phyloP scores from a whole-genome alignment of 2,888 invertebrate genomes.

The Xestia xanthographa region DNA sequence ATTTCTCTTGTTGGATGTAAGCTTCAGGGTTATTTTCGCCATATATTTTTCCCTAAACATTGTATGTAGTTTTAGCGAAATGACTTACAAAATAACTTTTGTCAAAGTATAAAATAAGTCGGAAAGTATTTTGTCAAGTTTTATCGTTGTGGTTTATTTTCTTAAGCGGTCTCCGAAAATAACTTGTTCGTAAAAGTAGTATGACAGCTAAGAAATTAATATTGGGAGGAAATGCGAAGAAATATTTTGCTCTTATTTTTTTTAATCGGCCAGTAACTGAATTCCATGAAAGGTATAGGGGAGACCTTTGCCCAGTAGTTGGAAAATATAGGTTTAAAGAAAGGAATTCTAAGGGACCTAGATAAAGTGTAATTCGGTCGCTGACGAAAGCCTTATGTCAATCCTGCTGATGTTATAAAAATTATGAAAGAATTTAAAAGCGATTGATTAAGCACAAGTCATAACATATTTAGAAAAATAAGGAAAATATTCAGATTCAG shows the following conservation, averaged over 20 bases:
- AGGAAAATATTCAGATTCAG: background rate
- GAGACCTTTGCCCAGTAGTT: background rate
- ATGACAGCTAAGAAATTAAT: background rate
- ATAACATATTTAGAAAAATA: background rate
- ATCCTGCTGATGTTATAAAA: background rate
- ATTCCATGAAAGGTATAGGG: background rate
- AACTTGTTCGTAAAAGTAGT: background rate
- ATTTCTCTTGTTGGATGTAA: conserved; percentile 49
- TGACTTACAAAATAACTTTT: conserved; percentile 37
- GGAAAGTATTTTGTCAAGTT: conserved; percentile 5
- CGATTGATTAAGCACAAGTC: background rate
- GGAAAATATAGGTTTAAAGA: background rate
- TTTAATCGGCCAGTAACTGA: background rate
- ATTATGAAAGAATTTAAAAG: background rate
- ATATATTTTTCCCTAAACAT: conserved; percentile 49
- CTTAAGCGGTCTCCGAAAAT: background rate
- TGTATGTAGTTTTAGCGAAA: conserved; percentile 50
- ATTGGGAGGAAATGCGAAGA: background rate
- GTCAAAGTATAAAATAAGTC: conserved; percentile 17
- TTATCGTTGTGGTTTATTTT: conserved; percentile 5
- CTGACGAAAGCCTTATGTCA: background rate
- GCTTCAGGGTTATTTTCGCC: conserved; percentile 44
- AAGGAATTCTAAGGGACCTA: background rate
- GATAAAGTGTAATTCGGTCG: no score
- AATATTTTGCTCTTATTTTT: background rate